These are phyloP conservation scores for Reticulitermes lucifugus DNA, from an alignment of 2,888 invertebrate genomes.

Conservation along the genomic window DNA sequence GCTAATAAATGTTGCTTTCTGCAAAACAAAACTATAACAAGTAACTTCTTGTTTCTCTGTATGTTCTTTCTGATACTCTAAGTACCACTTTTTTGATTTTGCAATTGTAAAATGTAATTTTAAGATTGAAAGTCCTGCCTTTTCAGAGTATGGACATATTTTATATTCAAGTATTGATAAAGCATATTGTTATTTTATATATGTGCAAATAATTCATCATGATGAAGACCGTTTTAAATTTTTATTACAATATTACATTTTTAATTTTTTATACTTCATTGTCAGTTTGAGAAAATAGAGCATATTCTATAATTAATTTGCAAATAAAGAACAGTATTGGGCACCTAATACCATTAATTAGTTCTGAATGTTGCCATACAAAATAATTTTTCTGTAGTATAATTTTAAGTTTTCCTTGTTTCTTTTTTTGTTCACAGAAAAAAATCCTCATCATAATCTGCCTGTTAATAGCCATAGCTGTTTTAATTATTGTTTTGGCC, in stretches of 20 bases:
- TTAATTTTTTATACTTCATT: too few relatives aligned
- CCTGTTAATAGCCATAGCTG: slow-evolving; percentile 81
- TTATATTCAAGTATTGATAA: not conserved
- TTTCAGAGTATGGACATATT: not conserved
- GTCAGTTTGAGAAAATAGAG: too few relatives aligned
- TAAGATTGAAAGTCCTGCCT: not conserved
- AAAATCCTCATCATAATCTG: slow-evolving; percentile 90
- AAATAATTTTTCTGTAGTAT: slow-evolving; percentile 51
- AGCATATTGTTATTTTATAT: too few relatives aligned
- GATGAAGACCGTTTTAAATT: too few relatives aligned
- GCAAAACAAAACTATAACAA: not conserved
- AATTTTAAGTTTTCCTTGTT: slow-evolving; percentile 56
- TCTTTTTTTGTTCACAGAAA: slow-evolving; percentile 78
- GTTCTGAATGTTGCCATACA: not conserved
- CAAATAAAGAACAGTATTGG: too few relatives aligned
- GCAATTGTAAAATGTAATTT: not conserved
- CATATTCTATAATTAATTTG: too few relatives aligned
- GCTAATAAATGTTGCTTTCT: not conserved
- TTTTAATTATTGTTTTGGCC: slow-evolving; percentile 79
- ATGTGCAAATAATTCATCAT: too few relatives aligned
- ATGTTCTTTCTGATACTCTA: not conserved
- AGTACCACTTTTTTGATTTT: not conserved
- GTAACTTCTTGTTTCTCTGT: not conserved
- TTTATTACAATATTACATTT: too few relatives aligned
- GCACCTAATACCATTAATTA: not conserved